Evolutionary conservation across 2,797 vertebrate genomes (phyloP).

Genomic region (Dipus sagitta): DNA sequence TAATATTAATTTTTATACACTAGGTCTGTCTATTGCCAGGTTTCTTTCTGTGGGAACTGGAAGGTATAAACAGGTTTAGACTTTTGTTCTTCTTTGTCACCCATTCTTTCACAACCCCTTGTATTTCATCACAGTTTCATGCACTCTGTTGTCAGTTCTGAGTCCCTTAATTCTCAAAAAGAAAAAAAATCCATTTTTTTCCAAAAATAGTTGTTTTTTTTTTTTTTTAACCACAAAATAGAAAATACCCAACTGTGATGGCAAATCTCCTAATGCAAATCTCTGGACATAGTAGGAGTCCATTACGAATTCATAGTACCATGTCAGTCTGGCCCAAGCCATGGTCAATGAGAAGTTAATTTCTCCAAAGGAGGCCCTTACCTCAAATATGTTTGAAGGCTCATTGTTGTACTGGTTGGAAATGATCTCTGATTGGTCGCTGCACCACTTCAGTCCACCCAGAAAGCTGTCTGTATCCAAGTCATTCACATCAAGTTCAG

Average conservation of each 20-base stretch:
- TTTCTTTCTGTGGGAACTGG: conserved; percentile 42
- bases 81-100: conserved; percentile 70
- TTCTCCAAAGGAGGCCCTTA: conserved; percentile 86
- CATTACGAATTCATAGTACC: not conserved
- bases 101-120: conserved; percentile 74
- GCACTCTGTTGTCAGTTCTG: conserved; percentile 37
- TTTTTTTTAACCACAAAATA: not conserved
- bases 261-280: not conserved
- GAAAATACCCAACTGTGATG: conserved; percentile 20
- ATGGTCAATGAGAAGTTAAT: not conserved
- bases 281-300: not conserved
- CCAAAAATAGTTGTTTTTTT: not conserved
- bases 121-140: conserved; percentile 63
- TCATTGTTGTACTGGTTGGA: conserved; percentile 98
- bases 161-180: conserved; percentile 59
- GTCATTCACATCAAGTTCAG: conserved; percentile 99
- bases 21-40: not conserved
- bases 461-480: conserved; percentile 98
- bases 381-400: conserved; percentile 97
- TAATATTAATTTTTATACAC: not conserved
- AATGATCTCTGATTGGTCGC: conserved; percentile 99
- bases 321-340: not conserved
- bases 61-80: conserved; percentile 66
- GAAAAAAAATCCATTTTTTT: conserved; percentile 36
- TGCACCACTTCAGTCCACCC: conserved; percentile 99